Evolutionary conservation across 2,888 invertebrate genomes (phyloP).

Genomic region (Cybosia mesomella): DNA sequence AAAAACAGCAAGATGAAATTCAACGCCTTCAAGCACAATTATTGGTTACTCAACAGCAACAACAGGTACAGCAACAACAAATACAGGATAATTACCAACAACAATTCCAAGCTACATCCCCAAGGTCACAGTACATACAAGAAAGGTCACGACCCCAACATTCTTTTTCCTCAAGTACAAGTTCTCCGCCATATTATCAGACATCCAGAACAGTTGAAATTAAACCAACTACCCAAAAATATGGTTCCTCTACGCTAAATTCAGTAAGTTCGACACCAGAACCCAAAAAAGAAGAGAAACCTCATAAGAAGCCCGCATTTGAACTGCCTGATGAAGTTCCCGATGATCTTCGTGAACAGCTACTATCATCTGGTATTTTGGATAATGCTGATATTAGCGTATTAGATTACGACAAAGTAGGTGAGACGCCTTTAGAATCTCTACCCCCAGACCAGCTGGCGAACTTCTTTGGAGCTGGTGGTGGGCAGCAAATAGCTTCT

Average conservation of each 20-base stretch:
- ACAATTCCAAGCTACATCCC: slow-evolving; percentile 70
- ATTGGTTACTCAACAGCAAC: slow-evolving; percentile 74
- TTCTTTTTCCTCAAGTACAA: slow-evolving; percentile 67
- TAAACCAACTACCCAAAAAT: slow-evolving; percentile 83
- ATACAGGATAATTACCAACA: slow-evolving; percentile 64
- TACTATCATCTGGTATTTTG: slow-evolving; percentile 94
- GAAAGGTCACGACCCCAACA: slow-evolving; percentile 75
- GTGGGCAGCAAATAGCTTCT: slow-evolving; percentile 90
- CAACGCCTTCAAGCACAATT: slow-evolving; percentile 80
- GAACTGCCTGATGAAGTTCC: slow-evolving; percentile 95
- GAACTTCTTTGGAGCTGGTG: slow-evolving; percentile 95
- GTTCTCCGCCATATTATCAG: slow-evolving; percentile 74
- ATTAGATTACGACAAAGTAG: slow-evolving; percentile 95
- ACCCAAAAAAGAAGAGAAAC: slow-evolving; percentile 79
- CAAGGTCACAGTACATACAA: slow-evolving; percentile 75
- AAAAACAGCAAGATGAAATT: slow-evolving; percentile 85
- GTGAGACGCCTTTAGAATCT: slow-evolving; percentile 93
- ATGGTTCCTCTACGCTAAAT: slow-evolving; percentile 80
- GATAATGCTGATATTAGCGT: slow-evolving; percentile 96
- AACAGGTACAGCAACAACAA: slow-evolving; percentile 61
- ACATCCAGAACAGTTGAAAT: slow-evolving; percentile 81
- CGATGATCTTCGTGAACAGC: slow-evolving; percentile 93
- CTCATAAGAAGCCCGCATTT: slow-evolving; percentile 85
- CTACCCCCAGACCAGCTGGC: slow-evolving; percentile 94
- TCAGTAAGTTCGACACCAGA: slow-evolving; percentile 78